Percentiles rank a stretch among this genome's conserved stretches.
Evolutionary conservation across 1,140 invertebrate genomes (phyloP).

Genomic region (Mamestra configurata): DNA sequence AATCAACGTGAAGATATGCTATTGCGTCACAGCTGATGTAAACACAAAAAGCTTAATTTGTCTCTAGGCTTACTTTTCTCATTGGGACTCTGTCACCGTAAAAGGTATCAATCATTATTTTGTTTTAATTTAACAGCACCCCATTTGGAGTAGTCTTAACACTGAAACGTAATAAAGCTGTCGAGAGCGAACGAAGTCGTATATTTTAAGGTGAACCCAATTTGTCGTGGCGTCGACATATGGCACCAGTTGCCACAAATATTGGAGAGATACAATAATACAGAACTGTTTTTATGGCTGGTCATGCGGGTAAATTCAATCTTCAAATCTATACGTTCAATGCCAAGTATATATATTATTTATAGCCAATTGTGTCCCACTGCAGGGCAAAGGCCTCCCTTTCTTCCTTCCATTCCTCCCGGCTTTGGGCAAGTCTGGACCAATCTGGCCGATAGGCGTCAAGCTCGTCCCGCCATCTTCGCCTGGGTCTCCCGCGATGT

Average conservation of each 20-base stretch:
- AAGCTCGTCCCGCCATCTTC: no score
- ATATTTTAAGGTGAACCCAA: conserved; percentile 49
- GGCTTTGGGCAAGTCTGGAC: no score
- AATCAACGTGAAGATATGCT: conserved; percentile 34
- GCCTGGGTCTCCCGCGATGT: no score
- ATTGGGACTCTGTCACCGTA: conserved; percentile 24
- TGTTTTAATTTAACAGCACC: conserved; percentile 41
- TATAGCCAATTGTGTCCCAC: no score
- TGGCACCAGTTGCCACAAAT: conserved; percentile 47
- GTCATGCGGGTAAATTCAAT: conserved; percentile 41
- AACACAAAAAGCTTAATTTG: conserved; percentile 21
- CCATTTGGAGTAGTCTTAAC: conserved; percentile 39
- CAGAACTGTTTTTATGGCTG: conserved; percentile 29
- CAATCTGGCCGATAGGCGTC: no score
- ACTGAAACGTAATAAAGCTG: conserved; percentile 51
- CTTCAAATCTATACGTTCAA: conserved; percentile 3
- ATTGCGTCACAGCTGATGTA: conserved; percentile 33
- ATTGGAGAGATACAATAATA: conserved; percentile 20
- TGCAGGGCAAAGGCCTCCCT: no score
- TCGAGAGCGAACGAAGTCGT: conserved; percentile 44
- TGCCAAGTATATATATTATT: no score
- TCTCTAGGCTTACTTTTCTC: conserved; percentile 38
- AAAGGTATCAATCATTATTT: conserved; percentile 47
- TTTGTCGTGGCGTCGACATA: conserved; percentile 53
- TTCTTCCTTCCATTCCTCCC: no score